phyloP scores from a whole-genome alignment of 2,888 invertebrate genomes.

The Eristalinus aeneus region DNA sequence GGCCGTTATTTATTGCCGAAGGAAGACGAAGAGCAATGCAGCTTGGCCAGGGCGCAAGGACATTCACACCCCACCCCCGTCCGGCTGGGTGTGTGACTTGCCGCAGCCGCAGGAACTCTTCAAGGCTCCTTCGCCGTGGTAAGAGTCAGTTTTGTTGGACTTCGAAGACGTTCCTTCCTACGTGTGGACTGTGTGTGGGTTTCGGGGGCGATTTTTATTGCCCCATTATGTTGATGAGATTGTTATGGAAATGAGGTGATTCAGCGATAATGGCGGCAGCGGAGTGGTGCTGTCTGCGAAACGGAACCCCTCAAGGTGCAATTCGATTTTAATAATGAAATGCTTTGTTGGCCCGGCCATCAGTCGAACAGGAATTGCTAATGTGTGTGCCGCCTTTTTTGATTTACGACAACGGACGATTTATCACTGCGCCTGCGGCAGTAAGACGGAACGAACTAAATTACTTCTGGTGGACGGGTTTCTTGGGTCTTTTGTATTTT shows the following conservation, averaged over 20 bases:
- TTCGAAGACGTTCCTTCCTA: constrained; percentile 12
- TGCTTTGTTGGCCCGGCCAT: constrained; percentile 10
- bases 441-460: not conserved
- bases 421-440: constrained; percentile 17
- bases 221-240: constrained; percentile 69
- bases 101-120: constrained; percentile 44
- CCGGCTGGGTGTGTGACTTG: constrained; percentile 17
- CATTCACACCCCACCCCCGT: not conserved
- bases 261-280: constrained; percentile 53
- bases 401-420: constrained; percentile 56
- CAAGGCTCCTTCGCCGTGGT: constrained; percentile 27
- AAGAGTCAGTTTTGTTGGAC: too few species aligned
- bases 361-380: constrained; percentile 3
- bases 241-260: constrained; percentile 70
- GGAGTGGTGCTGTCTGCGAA: constrained; percentile 31
- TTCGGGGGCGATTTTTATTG: constrained; percentile 69
- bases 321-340: constrained; percentile 67
- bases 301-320: constrained; percentile 59
- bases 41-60: constrained; percentile 49
- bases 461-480: not conserved
- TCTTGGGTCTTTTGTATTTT: not conserved
- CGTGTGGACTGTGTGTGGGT: constrained; percentile 23
- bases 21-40: constrained; percentile 4
- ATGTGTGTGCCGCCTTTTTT: constrained; percentile 36
- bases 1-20: constrained; percentile 63